These are phyloP conservation scores for Dendrolimus punctatus DNA, from an alignment of 1,140 invertebrate genomes.

Conservation along the genomic window DNA sequence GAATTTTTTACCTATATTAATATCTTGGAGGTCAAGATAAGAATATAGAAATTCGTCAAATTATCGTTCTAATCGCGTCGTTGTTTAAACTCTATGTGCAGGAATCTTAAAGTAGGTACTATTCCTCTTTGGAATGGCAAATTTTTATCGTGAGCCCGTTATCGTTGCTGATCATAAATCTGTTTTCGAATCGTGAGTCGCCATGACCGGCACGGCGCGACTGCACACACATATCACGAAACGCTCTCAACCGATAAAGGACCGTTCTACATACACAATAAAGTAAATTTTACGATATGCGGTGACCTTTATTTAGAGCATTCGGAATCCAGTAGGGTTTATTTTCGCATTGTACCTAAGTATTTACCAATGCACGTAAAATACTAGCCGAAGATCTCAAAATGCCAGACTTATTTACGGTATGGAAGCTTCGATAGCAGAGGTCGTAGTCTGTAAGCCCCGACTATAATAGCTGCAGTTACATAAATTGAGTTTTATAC, in stretches of 20 bases:
- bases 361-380: slow-evolving; percentile 69
- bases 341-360: slow-evolving; percentile 66
- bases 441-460: slow-evolving; percentile 2
- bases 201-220: slow-evolving; percentile 41
- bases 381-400: slow-evolving; percentile 63
- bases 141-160: slow-evolving; percentile 69
- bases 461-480: neutral
- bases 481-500: neutral
- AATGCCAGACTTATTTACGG: slow-evolving; percentile 66
- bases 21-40: too few relatives aligned
- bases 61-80: too few relatives aligned
- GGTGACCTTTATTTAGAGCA: slow-evolving; percentile 41
- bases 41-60: too few relatives aligned
- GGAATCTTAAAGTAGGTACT: too few relatives aligned
- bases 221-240: slow-evolving; percentile 36
- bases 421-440: slow-evolving; percentile 23
- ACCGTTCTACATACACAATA: slow-evolving; percentile 35
- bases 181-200: slow-evolving; percentile 70
- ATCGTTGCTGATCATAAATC: slow-evolving; percentile 70
- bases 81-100: too few relatives aligned
- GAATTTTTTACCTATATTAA: too few relatives aligned
- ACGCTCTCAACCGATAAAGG: slow-evolving; percentile 28
- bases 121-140: slow-evolving; percentile 46
- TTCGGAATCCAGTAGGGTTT: slow-evolving; percentile 46
- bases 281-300: slow-evolving; percentile 47